Percentiles rank a stretch among this genome's conserved stretches.
These are phyloP conservation scores for Hydrolagus colliei DNA, from an alignment of 2,797 vertebrate species.

Conservation along the genomic window DNA sequence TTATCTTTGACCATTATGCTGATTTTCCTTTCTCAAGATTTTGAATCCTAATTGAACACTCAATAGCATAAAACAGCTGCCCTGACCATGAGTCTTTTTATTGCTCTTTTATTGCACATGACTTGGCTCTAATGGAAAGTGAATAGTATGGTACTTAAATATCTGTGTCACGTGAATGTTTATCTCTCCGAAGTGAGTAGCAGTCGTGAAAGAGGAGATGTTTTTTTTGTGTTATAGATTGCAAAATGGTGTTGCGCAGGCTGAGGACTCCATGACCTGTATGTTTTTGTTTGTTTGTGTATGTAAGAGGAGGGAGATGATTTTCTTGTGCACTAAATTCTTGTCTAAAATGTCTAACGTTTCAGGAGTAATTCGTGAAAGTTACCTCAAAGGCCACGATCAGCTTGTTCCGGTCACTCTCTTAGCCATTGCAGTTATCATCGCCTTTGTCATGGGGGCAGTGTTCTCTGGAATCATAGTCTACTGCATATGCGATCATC, in stretches of 20 bases:
- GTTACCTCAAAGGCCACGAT: slow-evolving; percentile 90
- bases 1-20: not conserved
- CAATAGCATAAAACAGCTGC: slow-evolving; percentile 24
- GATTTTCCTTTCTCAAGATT: not conserved
- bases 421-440: slow-evolving; percentile 87
- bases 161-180: not conserved
- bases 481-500: slow-evolving; percentile 92
- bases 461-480: slow-evolving; percentile 92
- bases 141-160: not conserved
- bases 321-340: slow-evolving; percentile 27
- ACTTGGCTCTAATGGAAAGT: not conserved
- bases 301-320: not conserved
- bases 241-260: not conserved
- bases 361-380: slow-evolving; percentile 95
- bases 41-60: not conserved
- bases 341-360: slow-evolving; percentile 40
- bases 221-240: not conserved
- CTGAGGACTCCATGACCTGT: not conserved
- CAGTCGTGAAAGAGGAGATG: not conserved
- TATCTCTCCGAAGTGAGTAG: not conserved
- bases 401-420: slow-evolving; percentile 92
- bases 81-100: not conserved
- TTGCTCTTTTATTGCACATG: not conserved
- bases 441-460: slow-evolving; percentile 94
- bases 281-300: not conserved